Evolutionary conservation across 2,113 vertebrate species (phyloP), one percentile per base, ranked within the genome.

Genomic region (Arvicanthis niloticus): DNA sequence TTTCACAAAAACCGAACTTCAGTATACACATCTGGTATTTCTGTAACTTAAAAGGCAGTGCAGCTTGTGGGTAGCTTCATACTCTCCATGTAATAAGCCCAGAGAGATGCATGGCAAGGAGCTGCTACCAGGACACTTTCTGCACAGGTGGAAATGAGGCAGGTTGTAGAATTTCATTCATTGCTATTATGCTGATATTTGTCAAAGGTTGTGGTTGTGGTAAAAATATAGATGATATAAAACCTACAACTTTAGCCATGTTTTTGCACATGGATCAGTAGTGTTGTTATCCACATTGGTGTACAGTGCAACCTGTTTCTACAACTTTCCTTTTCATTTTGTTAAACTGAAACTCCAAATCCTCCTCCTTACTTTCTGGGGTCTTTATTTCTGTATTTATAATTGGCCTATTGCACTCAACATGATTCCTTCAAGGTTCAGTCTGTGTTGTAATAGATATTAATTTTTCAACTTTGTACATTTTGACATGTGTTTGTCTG

Each of bases 1-100:
- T 90, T 93, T 81, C 86, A 37, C 31, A 76, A 29, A 87, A 95
- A 82, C 22, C 37, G 45, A 95, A 89, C 85, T 91, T 16, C 19
- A 92, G 13, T 77, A 70, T 7, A 31, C 45, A 70, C 5, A 68
- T 6, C 48, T 91, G 19, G 40, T 8, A 62, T 77, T 86, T 93
- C 53, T 77, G 58, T 72, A 87, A 62, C 68, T 78, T 78, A 80
- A 37, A 91, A 65, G 62, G 29, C 5, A 62, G 2, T 70, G 13
- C 1, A 8, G 42, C 73, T 31, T 48, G 0, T 73, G 51, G 42
- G 89, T 87, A 70, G 60, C 82, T 67, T 89, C 82, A 37, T 89
- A 45, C 29, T 48, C 21, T 72, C 51, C 67, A 21, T 31, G 58
- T 90, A 77, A 58, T 77, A 53, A 51, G 8, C 93, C 81, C 40